These are phyloP conservation scores for Cyclophora albipunctata DNA, from an alignment of 2,888 invertebrate genomes.

Conservation along the genomic window DNA sequence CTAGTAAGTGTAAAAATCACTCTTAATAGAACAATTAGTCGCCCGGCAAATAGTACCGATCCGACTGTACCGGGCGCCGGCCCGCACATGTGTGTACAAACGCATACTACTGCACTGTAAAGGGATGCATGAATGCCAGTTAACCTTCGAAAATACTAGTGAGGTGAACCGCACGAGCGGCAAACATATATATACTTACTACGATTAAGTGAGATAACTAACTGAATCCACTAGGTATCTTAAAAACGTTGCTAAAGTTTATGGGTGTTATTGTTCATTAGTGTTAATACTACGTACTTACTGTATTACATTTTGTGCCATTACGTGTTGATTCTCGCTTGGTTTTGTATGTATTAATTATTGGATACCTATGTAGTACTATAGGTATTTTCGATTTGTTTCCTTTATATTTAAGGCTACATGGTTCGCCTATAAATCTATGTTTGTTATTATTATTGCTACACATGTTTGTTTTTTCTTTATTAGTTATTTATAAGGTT, in stretches of 20 bases:
- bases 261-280: conserved; percentile 9
- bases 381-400: neutral
- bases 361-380: neutral
- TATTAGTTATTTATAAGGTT: neutral
- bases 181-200: no score
- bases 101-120: no score
- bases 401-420: conserved; percentile 1
- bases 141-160: no score
- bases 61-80: no score
- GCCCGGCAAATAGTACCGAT: no score
- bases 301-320: conserved; percentile 10
- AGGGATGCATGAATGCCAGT: no score
- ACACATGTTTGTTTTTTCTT: neutral
- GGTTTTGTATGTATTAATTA: conserved; percentile 1
- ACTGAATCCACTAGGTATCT: no score
- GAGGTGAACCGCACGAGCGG: no score
- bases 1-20: no score
- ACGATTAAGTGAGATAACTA: no score
- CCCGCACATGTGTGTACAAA: no score
- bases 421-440: conserved; percentile 3
- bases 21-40: no score
- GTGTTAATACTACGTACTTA: neutral
- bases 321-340: conserved; percentile 4
- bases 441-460: neutral
- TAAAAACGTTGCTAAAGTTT: neutral